Base-by-base conservation (phyloP, 2,113 vertebrate species). In the Carassius carassius region DNA sequence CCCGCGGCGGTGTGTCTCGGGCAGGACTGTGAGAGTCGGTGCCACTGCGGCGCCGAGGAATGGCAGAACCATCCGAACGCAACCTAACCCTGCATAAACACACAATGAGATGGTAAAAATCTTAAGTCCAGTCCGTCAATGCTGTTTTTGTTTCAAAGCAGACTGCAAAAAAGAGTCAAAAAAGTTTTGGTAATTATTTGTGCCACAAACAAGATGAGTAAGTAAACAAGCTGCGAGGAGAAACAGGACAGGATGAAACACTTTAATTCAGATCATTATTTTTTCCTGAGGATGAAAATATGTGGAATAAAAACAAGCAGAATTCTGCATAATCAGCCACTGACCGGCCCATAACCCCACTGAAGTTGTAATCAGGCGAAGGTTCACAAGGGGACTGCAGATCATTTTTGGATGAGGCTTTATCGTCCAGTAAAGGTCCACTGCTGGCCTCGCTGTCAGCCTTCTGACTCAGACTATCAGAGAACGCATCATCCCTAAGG, bases 371-470 rank as follows among this genome's bases (percentile, higher is more conserved):
- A 90, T 99, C 98, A 11, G 95, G 88, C n/a, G 96, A 92, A 1
- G 96, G 96, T 87, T 99, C 98, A 0, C 96, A 97, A 0, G 98
- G 98, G 0, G 98, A 99, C 41, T 97, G 97, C 82, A 94, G 94
- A 88, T 99, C 98, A 0, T 98, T 98, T 93, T 98, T 99, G 86
- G 96, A 98, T 14, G 98, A 99, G 80, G 95, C 94, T 90, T 98
- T 99, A 67, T 99, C 98, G 0, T 99, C 98, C 89, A 99, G 92
- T 84, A 98, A 87, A 0, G 98, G 98, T 1, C 98, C 98, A 0
- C 98, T 99, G 95, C 98, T 99, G 0, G 98, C 98, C 92, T 99
- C 98, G 0, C 98, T 99, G 88, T 99, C 98, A 0, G 97, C 98
- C 91, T 99, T 99, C 91, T 99, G 98, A 85, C 98, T 99, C 86